These are phyloP conservation scores for Synchiropus splendidus DNA, from an alignment of 2,113 vertebrate genomes.

Conservation along the genomic window DNA sequence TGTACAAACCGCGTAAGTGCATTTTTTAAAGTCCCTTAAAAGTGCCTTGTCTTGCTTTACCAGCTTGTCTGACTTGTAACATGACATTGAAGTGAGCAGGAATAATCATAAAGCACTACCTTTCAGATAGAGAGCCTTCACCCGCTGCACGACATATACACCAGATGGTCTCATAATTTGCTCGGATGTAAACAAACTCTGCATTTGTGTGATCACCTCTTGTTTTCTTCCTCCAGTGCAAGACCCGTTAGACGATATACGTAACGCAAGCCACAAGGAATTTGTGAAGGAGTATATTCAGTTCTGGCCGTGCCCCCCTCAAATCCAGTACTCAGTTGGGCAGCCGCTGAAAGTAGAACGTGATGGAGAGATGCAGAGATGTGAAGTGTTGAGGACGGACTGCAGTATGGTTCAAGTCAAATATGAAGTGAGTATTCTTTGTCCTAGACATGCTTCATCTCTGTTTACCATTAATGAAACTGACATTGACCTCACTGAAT, in stretches of 20 bases:
- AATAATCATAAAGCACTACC: no score
- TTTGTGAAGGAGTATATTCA: constrained; percentile 79
- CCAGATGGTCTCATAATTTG: no score
- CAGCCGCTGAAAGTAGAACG: constrained; percentile 74
- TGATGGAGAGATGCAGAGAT: constrained; percentile 74
- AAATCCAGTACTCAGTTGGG: constrained; percentile 71
- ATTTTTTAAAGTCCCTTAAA: neutral
- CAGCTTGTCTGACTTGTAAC: neutral
- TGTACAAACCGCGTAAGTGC: constrained; percentile 80
- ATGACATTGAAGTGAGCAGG: no score
- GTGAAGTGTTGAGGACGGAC: constrained; percentile 72
- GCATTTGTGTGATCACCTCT: neutral
- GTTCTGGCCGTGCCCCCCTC: constrained; percentile 74
- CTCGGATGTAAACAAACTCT: no score
- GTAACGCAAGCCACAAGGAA: constrained; percentile 64
- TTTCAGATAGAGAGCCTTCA: no score
- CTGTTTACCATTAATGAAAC: no score
- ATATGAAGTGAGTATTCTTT: constrained; percentile 62
- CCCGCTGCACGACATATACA: no score
- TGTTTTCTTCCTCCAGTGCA: constrained; percentile 56
- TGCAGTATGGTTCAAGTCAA: constrained; percentile 79
- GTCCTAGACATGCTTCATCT: no score
- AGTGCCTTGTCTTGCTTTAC: neutral
- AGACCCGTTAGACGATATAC: constrained; percentile 79
- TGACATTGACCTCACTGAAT: neutral